Percentiles rank a stretch among this genome's conserved stretches.
Conservation (phyloP, 2,797 vertebrate species). For the Smutsia gigantea region DNA sequence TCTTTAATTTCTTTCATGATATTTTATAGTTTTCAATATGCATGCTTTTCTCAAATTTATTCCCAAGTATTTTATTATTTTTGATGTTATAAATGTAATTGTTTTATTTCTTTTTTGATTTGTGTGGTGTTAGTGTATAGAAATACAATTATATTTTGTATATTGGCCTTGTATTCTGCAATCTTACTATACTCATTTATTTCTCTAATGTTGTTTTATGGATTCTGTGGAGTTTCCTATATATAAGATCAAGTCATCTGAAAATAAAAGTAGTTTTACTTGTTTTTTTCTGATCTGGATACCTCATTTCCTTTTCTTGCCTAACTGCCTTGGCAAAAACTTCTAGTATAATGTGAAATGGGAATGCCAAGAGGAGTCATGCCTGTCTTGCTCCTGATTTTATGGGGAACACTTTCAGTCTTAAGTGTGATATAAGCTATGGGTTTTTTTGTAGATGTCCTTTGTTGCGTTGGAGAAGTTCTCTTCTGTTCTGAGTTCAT, state of each 20-base stretch:
- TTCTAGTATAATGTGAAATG: background rate
- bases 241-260: background rate
- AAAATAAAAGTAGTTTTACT: background rate
- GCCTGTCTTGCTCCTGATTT: background rate
- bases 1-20: background rate
- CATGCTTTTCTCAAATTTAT: background rate
- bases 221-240: background rate
- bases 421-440: background rate
- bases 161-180: background rate
- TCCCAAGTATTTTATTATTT: background rate
- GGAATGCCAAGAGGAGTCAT: background rate
- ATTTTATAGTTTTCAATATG: background rate
- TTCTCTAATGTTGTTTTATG: background rate
- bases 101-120: background rate
- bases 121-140: background rate
- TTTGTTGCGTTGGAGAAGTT: background rate
- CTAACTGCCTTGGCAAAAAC: background rate
- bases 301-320: background rate
- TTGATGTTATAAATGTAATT: background rate
- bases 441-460: background rate
- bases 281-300: background rate
- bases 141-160: background rate
- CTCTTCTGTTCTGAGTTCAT: background rate
- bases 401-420: background rate
- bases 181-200: background rate